Evolutionary conservation across 2,888 invertebrate species (phyloP).

Genomic region (Metalampra italica): DNA sequence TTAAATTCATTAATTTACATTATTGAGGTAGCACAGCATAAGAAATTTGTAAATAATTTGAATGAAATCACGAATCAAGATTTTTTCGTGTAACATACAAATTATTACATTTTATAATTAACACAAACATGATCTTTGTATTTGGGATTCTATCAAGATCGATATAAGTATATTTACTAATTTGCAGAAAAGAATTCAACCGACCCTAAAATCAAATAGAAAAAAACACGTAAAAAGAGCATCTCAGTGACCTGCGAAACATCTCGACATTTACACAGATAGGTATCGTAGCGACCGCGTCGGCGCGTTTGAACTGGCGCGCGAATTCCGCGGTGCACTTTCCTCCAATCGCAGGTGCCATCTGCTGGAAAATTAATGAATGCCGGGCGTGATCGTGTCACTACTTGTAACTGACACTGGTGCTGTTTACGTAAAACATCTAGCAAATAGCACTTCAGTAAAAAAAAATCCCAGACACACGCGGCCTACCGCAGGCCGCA

Average conservation of each 20-base stretch:
- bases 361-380: conserved; percentile 28
- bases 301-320: conserved; percentile 28
- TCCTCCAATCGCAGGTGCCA: conserved; percentile 26
- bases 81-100: too few relatives aligned
- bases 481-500: too few relatives aligned
- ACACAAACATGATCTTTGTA: too few relatives aligned
- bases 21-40: too few relatives aligned
- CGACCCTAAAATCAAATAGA: background rate
- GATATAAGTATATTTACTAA: too few relatives aligned
- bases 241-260: conserved; percentile 22
- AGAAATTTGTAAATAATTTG: too few relatives aligned
- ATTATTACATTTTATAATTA: too few relatives aligned
- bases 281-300: conserved; percentile 21
- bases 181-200: too few relatives aligned
- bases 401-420: background rate
- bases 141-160: too few relatives aligned
- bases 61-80: too few relatives aligned
- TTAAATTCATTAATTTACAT: too few relatives aligned
- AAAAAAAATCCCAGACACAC: background rate
- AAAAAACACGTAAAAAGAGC: conserved; percentile 5
- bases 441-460: background rate
- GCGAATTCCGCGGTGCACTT: conserved; percentile 26
- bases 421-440: background rate
- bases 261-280: conserved; percentile 27
- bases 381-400: conserved; percentile 3